These are phyloP conservation scores for Engraulis encrasicolus DNA, from an alignment of 2,113 vertebrate genomes.

Conservation along the genomic window DNA sequence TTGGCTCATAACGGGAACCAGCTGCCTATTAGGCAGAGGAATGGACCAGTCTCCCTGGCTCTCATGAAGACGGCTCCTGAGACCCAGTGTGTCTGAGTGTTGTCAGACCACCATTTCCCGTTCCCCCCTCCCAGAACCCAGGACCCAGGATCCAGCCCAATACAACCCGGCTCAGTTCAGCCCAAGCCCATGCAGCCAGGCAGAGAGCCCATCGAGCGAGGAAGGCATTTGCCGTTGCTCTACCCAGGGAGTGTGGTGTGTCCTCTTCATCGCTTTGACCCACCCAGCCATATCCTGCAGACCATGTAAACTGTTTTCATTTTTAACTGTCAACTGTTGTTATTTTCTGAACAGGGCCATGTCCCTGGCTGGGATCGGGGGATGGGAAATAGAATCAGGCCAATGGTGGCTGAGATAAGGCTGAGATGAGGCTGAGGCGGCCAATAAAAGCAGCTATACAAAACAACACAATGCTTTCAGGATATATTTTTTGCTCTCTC, in stretches of 20 bases:
- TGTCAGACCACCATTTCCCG: conserved; percentile 43
- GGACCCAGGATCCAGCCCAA: too few relatives aligned
- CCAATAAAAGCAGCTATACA: conserved; percentile 50
- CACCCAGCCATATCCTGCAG: conserved; percentile 12
- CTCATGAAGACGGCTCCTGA: conserved; percentile 36
- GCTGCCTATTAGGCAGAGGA: conserved; percentile 38
- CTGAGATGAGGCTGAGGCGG: conserved; percentile 36
- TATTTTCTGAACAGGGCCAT: conserved; percentile 60
- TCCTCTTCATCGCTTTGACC: not conserved
- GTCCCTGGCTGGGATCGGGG: conserved; percentile 41
- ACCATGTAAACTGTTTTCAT: conserved; percentile 52
- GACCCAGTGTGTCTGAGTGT: conserved; percentile 39
- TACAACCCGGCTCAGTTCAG: too few relatives aligned
- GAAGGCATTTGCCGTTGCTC: conserved; percentile 28
- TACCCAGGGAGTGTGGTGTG: conserved; percentile 14
- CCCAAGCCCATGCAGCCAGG: too few relatives aligned
- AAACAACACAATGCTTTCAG: not conserved
- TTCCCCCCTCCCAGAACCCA: conserved; percentile 11
- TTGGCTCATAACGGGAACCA: conserved; percentile 12
- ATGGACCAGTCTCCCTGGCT: conserved; percentile 45
- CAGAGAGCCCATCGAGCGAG: not conserved
- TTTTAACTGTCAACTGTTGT: too few relatives aligned
- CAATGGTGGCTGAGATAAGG: conserved; percentile 54
- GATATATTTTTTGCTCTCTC: not conserved
- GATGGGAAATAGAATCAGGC: conserved; percentile 48